Base-by-base conservation (phyloP, 1,140 invertebrate species). In the Zaprionus africanus region DNA sequence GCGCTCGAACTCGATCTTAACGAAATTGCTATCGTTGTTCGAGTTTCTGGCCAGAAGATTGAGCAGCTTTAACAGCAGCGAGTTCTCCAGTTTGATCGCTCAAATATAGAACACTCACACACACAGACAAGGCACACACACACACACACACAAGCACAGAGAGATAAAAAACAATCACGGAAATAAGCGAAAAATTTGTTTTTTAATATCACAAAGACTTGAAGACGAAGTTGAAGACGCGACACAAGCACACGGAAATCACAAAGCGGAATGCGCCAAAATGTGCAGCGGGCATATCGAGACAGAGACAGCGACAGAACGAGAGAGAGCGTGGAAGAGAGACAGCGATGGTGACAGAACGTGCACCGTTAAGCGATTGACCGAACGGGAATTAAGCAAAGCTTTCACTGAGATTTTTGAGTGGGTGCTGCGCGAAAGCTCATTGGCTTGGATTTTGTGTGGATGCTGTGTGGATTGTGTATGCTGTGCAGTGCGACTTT, bases 1-100 rank as follows among this genome's bases (percentile, higher is more conserved):
- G 71, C 91, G 91, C 78, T 92, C 91, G 71, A 92, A 92, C 78
- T 92, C 91, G 68, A 92, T 80, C 81, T 91, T 86, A 57, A 92
- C 83, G 17, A 85, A 81, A 59, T 91, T 92, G 31, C 75, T 84
- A 65, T 91, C 69, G 57, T 81, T 71, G 72, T 64, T 86, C 62
- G 82, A 81, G 54, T 82, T 66, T 54, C 77, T 75, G 61, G 82
- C 83, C 73, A 90, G 58, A 36, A 90, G 69, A 74, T 90, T 90
- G 57, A 90, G 71, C 75, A 90, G 83, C 60, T 90, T 90, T 22
- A 90, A 78, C 36, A 90, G 86, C 86, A 90, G 63, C 63, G 86
- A 90, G 86, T 90, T 90, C 82, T 90, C 86, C 86, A 90, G 86
- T 71, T 90, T 90, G 85, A 34, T 70, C 79, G 83, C 74, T 19